Percentiles rank a stretch among this genome's conserved stretches.
These are phyloP conservation scores for Ariolimax columbianus DNA, from an alignment of 2,888 invertebrate genomes.

Conservation along the genomic window DNA sequence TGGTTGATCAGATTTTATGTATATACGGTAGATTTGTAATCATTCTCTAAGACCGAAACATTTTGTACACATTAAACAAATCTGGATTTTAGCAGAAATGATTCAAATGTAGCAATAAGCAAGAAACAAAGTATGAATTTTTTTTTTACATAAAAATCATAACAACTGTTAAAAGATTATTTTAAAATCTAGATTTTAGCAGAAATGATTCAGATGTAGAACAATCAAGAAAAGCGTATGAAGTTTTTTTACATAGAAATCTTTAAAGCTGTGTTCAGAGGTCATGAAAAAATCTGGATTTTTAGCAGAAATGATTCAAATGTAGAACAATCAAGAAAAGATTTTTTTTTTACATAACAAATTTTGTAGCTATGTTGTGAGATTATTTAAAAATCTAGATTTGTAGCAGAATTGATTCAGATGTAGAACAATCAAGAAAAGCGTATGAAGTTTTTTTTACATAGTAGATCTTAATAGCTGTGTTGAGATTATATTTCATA, in stretches of 20 bases:
- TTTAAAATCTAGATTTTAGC: not conserved
- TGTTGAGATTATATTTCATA: slow-evolving; percentile 17
- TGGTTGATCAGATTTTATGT: too few relatives aligned
- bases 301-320: too few relatives aligned
- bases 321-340: not conserved
- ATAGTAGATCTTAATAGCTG: not conserved
- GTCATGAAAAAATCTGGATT: too few relatives aligned
- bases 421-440: not conserved
- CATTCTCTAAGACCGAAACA: too few relatives aligned
- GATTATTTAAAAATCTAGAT: not conserved
- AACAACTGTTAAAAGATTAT: too few relatives aligned
- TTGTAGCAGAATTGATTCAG: not conserved
- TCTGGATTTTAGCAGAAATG: not conserved
- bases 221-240: too few relatives aligned
- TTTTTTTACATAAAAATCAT: not conserved
- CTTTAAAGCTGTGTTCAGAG: too few relatives aligned
- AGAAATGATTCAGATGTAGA: not conserved
- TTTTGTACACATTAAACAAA: too few relatives aligned
- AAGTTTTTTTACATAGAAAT: too few relatives aligned
- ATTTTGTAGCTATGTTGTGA: too few relatives aligned
- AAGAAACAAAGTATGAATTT: not conserved
- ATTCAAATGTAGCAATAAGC: not conserved
- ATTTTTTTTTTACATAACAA: not conserved
- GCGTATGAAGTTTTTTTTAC: not conserved
- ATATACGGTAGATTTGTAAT: too few relatives aligned